Percentiles rank a stretch among this genome's conserved stretches.
Evolutionary conservation across 2,113 vertebrate genomes (phyloP).

Genomic region (Microtus oregoni): DNA sequence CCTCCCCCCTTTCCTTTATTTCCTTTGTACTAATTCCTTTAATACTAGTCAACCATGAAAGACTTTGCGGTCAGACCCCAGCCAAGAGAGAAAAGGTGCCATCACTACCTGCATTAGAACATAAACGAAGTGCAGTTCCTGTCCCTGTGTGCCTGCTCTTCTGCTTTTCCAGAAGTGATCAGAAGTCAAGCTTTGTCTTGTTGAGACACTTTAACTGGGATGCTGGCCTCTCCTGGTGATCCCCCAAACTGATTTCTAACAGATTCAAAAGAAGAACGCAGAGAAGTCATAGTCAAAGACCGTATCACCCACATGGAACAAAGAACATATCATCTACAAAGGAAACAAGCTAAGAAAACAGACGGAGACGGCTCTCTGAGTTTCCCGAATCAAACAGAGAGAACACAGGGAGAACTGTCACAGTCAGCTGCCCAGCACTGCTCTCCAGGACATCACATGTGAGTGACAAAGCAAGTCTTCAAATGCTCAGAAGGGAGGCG

Average conservation of each 20-base stretch:
- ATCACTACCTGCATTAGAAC: background rate
- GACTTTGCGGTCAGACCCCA: background rate
- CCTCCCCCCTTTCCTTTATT: too few species aligned
- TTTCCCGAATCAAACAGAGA: background rate
- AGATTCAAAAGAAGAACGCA: background rate
- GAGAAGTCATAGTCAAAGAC: too few species aligned
- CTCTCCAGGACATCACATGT: too few species aligned
- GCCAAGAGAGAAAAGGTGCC: background rate
- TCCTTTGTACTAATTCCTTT: background rate
- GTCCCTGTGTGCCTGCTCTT: background rate
- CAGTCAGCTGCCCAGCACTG: background rate
- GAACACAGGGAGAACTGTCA: background rate
- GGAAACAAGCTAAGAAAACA: background rate
- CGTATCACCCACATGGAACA: background rate
- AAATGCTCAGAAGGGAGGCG: background rate
- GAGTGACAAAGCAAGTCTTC: background rate
- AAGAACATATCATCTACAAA: too few species aligned
- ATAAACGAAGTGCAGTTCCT: too few species aligned
- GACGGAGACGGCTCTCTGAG: fast-evolving
- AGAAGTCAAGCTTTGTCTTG: background rate
- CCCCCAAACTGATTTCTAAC: background rate
- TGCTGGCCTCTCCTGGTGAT: background rate
- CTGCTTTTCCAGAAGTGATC: background rate
- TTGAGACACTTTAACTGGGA: background rate
- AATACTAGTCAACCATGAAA: background rate